Evolutionary conservation across 2,797 vertebrate species (phyloP), one percentile per base, ranked within the genome.

Genomic region (Xenentodon cancila): DNA sequence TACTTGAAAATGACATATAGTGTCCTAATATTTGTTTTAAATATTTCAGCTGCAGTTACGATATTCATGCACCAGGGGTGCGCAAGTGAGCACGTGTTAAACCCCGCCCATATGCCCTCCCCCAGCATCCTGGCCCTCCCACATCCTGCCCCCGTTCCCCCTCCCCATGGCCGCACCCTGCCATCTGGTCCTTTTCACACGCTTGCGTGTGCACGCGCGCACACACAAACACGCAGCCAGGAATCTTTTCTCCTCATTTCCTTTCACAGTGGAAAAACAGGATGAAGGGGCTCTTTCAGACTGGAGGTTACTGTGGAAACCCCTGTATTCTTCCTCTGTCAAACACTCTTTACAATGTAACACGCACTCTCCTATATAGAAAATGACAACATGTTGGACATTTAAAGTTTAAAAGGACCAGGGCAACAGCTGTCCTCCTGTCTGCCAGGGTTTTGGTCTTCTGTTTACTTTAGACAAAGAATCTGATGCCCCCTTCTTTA

Each of bases 41-140:
- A 80, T 64, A 66, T 73, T 1, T 12, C 4, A 56, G 37, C 11
- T 92, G 92, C 79, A 91, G 67, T 89, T 85, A 47, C 92, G 54
- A 20, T 50, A 0, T 89, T 89, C 85, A 92, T 89, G 89, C 97
- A 89, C 95, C 93, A 96, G 92, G 93, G 90, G 96, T 0, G 96
- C 94, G 97, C 97, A 99, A 94, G 95, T 92, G 97, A 98, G 97
- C 95, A 88, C 37, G 1, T 25, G 42, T 43, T 51, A 88, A 68
- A 68, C 89, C 84, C 88, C 92, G 49, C 93, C 93, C 88, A 62
- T 4, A 44, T 42, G 0, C 79, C 91, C 52, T 87, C 91, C 91
- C 81, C 66, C 71, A 54, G 52, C 21, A 18, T 19, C 44, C 79
- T 63, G 70, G 65, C 80, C 88, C 88, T 86, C 92, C 92, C 79